These are phyloP conservation scores for Drosophila saltans DNA, from an alignment of 1,140 invertebrate genomes.

Conservation along the genomic window DNA sequence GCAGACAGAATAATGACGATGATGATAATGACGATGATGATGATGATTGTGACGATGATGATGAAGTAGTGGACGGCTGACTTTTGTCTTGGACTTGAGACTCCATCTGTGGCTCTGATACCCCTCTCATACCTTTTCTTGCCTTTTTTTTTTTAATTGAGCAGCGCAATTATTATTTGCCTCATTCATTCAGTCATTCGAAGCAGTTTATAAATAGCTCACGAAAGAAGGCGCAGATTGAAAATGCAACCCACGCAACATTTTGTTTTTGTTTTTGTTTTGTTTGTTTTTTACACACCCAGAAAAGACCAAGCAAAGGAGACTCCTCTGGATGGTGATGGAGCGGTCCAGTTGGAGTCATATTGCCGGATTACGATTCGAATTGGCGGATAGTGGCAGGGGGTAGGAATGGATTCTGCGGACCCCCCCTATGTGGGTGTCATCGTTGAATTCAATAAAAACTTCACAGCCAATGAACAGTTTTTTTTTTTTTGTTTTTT, in stretches of 20 bases:
- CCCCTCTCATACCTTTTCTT: slow-evolving; percentile 1
- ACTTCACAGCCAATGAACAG: slow-evolving; percentile 75
- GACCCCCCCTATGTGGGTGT: slow-evolving; percentile 53
- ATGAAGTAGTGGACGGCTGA: slow-evolving; percentile 15
- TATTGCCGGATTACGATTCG: slow-evolving; percentile 15
- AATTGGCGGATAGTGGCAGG: neutral
- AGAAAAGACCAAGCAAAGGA: neutral
- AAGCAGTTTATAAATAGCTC: slow-evolving; percentile 73
- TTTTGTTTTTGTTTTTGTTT: slow-evolving; percentile 1
- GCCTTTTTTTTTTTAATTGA: slow-evolving; percentile 65
- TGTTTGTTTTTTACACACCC: slow-evolving; percentile 5
- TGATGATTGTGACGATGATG: slow-evolving; percentile 11
- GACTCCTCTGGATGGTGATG: slow-evolving; percentile 14
- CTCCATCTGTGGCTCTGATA: slow-evolving; percentile 5
- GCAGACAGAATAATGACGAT: slow-evolving; percentile 14
- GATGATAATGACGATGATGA: slow-evolving; percentile 22
- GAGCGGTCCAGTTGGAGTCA: slow-evolving; percentile 16
- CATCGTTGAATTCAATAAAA: slow-evolving; percentile 75
- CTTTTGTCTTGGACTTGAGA: slow-evolving; percentile 49
- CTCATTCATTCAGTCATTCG: slow-evolving; percentile 61
- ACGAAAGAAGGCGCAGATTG: slow-evolving; percentile 58
- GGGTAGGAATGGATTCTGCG: neutral
- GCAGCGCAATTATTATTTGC: slow-evolving; percentile 77
- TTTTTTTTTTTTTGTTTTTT: slow-evolving; percentile 23
- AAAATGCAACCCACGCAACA: slow-evolving; percentile 65